These are phyloP conservation scores for Drosophila infuscata DNA, from an alignment of 2,888 invertebrate genomes.

Conservation along the genomic window DNA sequence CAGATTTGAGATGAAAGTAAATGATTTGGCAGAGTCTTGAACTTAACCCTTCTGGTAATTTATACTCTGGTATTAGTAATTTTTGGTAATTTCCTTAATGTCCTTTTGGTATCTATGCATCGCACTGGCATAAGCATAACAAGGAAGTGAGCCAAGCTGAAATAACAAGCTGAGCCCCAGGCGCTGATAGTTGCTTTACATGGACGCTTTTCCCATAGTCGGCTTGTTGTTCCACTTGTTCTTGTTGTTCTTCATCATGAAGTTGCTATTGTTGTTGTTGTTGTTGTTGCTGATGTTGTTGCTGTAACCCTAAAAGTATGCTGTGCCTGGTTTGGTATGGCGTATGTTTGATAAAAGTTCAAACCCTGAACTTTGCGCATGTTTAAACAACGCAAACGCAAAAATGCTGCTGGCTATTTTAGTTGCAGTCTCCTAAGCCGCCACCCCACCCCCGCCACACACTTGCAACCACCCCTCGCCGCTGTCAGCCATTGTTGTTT, in stretches of 20 bases:
- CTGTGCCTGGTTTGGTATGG: slow-evolving; percentile 64
- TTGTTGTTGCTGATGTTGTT: slow-evolving; percentile 13
- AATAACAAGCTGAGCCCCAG: slow-evolving; percentile 68
- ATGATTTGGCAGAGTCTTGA: slow-evolving; percentile 2
- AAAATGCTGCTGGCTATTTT: slow-evolving; percentile 82
- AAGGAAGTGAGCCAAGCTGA: slow-evolving; percentile 67
- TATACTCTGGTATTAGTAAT: slow-evolving; percentile 63
- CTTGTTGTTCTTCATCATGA: slow-evolving; percentile 41
- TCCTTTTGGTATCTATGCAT: slow-evolving; percentile 58
- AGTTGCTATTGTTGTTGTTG: slow-evolving; percentile 15
- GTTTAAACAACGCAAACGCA: slow-evolving; percentile 83
- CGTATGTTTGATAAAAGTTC: slow-evolving; percentile 82
- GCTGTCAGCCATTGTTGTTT: slow-evolving; percentile 62
- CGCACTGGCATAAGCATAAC: slow-evolving; percentile 53
- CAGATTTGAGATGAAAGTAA: background rate
- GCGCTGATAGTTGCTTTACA: slow-evolving; percentile 77
- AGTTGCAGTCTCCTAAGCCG: slow-evolving; percentile 64
- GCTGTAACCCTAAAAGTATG: slow-evolving; percentile 68
- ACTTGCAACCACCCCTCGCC: background rate
- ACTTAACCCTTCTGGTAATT: slow-evolving; percentile 50
- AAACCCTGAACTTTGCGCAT: slow-evolving; percentile 82
- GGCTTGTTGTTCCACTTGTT: slow-evolving; percentile 57
- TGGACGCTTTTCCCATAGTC: slow-evolving; percentile 42
- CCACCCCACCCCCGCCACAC: background rate
- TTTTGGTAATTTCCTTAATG: slow-evolving; percentile 82